Evolutionary conservation across 2,797 vertebrate genomes (phyloP).

Genomic region (Semaprochilodus insignis): DNA sequence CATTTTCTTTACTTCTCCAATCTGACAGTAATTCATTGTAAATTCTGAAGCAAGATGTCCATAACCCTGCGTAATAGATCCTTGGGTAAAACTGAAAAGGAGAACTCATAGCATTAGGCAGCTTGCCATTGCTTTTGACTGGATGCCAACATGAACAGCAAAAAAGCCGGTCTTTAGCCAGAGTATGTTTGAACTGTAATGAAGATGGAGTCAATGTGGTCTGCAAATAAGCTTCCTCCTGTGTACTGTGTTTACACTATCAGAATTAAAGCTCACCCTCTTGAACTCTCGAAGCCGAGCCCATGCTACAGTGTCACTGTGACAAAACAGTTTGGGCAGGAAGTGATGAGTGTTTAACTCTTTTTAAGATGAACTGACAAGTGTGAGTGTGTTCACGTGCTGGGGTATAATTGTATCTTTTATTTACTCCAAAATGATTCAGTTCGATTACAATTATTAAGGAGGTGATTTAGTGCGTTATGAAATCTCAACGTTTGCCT

Average conservation of each 20-base stretch:
- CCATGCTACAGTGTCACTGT: not conserved
- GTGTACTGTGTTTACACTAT: not conserved
- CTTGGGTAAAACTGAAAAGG: constrained; percentile 31
- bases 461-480: too few relatives aligned
- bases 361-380: too few relatives aligned
- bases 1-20: constrained; percentile 56
- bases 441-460: too few relatives aligned
- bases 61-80: constrained; percentile 28
- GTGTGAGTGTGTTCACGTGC: too few relatives aligned
- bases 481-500: too few relatives aligned
- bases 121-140: constrained; percentile 14
- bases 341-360: not conserved
- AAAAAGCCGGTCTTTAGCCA: constrained; percentile 27
- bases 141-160: constrained; percentile 25
- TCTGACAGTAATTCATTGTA: constrained; percentile 42
- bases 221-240: constrained; percentile 31
- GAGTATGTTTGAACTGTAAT: constrained; percentile 46
- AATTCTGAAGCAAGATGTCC: constrained; percentile 27
- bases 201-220: constrained; percentile 22
- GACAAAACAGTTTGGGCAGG: not conserved
- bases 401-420: too few relatives aligned
- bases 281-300: not conserved
- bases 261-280: not conserved
- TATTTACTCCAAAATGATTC: too few relatives aligned
- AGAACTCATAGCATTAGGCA: constrained; percentile 11